These are phyloP conservation scores for Eupithecia subumbrata DNA, from an alignment of 2,888 invertebrate genomes.

Conservation along the genomic window DNA sequence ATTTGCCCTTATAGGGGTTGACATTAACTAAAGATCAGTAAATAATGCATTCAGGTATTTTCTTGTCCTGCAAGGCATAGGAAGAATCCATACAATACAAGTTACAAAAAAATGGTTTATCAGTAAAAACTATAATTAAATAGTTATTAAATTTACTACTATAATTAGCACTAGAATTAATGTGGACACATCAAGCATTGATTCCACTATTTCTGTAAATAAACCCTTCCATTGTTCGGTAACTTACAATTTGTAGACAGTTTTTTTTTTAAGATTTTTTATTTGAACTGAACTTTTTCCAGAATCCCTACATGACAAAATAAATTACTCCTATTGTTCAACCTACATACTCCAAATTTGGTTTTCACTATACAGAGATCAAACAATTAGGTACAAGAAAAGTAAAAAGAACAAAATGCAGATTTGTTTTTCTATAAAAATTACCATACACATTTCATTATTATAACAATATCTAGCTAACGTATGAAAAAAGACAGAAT, in stretches of 20 bases:
- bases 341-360: constrained; percentile 64
- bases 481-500: constrained; percentile 81
- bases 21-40: constrained; percentile 1
- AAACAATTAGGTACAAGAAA: constrained; percentile 59
- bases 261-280: constrained; percentile 35
- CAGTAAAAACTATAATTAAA: constrained; percentile 70
- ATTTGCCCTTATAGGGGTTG: constrained; percentile 1
- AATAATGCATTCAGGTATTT: background rate
- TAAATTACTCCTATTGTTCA: constrained; percentile 55
- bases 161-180: constrained; percentile 70
- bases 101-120: constrained; percentile 69
- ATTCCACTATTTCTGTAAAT: constrained; percentile 52
- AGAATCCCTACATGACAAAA: constrained; percentile 36
- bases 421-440: constrained; percentile 80
- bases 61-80: constrained; percentile 49
- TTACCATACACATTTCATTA: constrained; percentile 80
- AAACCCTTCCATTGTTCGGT: constrained; percentile 52
- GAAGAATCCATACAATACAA: constrained; percentile 67
- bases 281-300: constrained; percentile 26
- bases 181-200: constrained; percentile 57
- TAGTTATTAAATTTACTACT: constrained; percentile 65
- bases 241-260: constrained; percentile 64
- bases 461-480: constrained; percentile 81
- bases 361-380: constrained; percentile 77
- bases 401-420: constrained; percentile 72